phyloP scores from a whole-genome alignment of 1,140 invertebrate species.

The Aphelenchoides fujianensis region DNA sequence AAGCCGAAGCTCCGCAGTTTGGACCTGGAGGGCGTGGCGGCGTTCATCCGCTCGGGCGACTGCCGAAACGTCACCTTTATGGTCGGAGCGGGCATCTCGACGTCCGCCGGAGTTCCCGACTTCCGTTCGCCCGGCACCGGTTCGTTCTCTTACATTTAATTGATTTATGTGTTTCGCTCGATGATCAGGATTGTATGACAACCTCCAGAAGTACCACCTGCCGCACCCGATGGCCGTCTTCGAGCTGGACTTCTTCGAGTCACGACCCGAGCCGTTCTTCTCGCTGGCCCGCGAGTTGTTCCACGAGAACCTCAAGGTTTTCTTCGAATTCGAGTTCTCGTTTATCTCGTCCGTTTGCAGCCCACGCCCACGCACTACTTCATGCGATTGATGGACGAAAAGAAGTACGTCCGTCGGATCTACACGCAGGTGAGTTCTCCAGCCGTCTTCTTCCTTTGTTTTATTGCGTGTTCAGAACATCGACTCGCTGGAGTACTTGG shows the following conservation, averaged over 20 bases:
- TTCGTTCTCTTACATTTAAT: conserved; percentile 72
- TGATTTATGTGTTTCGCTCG: conserved; percentile 61
- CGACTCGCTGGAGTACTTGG: conserved; percentile 81
- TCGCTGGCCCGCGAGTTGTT: conserved; percentile 73
- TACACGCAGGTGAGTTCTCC: conserved; percentile 68
- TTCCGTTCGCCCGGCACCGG: no score
- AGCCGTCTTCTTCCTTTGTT: conserved; percentile 18
- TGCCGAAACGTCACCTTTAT: conserved; percentile 63
- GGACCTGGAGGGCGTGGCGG: conserved; percentile 47
- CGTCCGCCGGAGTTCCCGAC: conserved; percentile 67
- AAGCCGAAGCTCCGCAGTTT: conserved; percentile 41
- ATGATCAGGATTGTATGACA: conserved; percentile 85
- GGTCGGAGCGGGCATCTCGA: conserved; percentile 66
- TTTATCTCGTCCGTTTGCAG: conserved; percentile 51
- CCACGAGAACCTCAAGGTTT: conserved; percentile 58
- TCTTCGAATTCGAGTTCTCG: conserved; percentile 20
- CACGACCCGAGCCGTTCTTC: conserved; percentile 82
- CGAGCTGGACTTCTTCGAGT: conserved; percentile 81
- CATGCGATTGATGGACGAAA: conserved; percentile 76
- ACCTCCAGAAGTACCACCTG: conserved; percentile 83
- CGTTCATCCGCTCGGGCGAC: conserved; percentile 43
- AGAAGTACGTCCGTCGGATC: conserved; percentile 77
- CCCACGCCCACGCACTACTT: conserved; percentile 81
- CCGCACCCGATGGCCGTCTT: conserved; percentile 86
- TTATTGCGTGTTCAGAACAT: conserved; percentile 70